A percentile compares a stretch with the other conserved stretches of the same genome.
phyloP scores from a whole-genome alignment of 2,113 vertebrate genomes.

The Lophura nycthemera region DNA sequence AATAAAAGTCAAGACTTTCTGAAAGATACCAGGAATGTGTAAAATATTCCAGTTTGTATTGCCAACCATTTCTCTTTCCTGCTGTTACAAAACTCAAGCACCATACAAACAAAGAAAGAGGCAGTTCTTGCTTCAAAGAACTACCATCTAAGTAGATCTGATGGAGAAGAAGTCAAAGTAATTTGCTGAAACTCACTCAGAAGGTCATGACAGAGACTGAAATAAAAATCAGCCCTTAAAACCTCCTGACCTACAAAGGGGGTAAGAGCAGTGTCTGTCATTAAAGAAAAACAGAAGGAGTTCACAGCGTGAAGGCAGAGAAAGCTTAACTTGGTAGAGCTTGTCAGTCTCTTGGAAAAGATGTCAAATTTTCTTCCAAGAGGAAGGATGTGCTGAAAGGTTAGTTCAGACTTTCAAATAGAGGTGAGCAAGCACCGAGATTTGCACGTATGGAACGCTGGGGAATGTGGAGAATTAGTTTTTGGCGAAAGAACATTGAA shows the following conservation, averaged over 20 bases:
- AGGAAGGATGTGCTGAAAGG: slow-evolving; percentile 31
- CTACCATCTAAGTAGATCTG: background rate
- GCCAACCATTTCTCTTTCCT: background rate
- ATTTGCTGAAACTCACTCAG: slow-evolving; percentile 35
- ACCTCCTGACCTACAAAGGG: slow-evolving; percentile 31
- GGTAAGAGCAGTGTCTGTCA: background rate
- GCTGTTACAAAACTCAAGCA: background rate
- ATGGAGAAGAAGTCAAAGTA: background rate
- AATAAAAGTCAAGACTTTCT: background rate
- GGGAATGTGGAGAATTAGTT: background rate
- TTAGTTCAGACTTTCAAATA: slow-evolving; percentile 19
- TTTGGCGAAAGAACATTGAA: background rate
- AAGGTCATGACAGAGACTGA: slow-evolving; percentile 2
- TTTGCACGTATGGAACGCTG: slow-evolving; percentile 11
- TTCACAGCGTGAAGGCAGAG: background rate
- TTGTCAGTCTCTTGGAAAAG: slow-evolving; percentile 42
- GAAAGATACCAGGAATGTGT: background rate
- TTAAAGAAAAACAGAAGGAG: slow-evolving; percentile 9
- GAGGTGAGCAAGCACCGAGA: slow-evolving; percentile 16
- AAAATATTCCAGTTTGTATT: background rate
- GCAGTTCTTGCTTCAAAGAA: slow-evolving; percentile 12
- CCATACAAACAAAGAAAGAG: background rate
- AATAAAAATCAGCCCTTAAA: slow-evolving; percentile 28
- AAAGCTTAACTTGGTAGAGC: slow-evolving; percentile 18
- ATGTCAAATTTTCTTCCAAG: slow-evolving; percentile 5